phyloP scores from a whole-genome alignment of 1,140 invertebrate genomes.

The Psix sp. region DNA sequence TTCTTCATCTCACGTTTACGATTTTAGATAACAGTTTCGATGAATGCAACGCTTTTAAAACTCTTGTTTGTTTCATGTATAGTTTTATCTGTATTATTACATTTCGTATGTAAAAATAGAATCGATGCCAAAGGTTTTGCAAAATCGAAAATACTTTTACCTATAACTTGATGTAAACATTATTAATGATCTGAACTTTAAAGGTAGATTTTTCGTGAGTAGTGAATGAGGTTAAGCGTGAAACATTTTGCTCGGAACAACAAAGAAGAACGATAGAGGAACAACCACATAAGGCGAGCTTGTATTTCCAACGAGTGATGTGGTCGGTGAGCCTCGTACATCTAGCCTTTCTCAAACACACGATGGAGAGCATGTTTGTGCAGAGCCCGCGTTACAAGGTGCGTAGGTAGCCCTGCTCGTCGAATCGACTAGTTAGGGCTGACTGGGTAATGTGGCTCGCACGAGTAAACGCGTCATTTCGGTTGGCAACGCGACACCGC shows the following conservation, averaged over 20 bases:
- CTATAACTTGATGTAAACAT: too few species aligned
- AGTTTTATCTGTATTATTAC: too few species aligned
- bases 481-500: slow-evolving; percentile 51
- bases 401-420: slow-evolving; percentile 52
- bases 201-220: slow-evolving; percentile 23
- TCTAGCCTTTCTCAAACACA: slow-evolving; percentile 52
- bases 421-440: slow-evolving; percentile 44
- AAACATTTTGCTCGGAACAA: slow-evolving; percentile 45
- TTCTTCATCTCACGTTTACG: too few species aligned
- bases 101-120: too few species aligned
- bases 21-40: too few species aligned
- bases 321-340: slow-evolving; percentile 55
- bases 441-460: slow-evolving; percentile 52
- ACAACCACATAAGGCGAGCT: slow-evolving; percentile 38
- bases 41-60: too few species aligned
- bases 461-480: slow-evolving; percentile 57
- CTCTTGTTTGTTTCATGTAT: too few species aligned
- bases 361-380: slow-evolving; percentile 50
- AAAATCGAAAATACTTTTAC: too few species aligned
- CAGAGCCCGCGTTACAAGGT: slow-evolving; percentile 58
- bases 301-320: slow-evolving; percentile 60
- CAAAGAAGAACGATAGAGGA: slow-evolving; percentile 41
- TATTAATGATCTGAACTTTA: too few species aligned
- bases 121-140: too few species aligned
- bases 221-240: slow-evolving; percentile 19